Evolutionary conservation across 1,140 invertebrate species (phyloP).

Genomic region (Musca vetustissima): DNA sequence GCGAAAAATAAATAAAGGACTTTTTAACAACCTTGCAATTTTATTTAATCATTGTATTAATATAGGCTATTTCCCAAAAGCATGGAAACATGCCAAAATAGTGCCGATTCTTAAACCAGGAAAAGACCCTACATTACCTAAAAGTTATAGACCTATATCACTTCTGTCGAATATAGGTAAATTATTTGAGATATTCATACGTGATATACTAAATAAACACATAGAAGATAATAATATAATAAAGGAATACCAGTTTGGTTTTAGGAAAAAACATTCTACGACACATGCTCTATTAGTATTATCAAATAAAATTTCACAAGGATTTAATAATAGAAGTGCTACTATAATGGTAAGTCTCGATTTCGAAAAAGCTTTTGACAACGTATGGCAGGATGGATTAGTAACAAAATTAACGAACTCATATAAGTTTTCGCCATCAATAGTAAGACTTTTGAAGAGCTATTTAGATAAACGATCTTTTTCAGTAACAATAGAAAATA

Average conservation of each 20-base stretch:
- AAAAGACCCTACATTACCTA: slow-evolving; percentile 28
- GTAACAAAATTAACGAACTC: not conserved
- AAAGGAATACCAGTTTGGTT: slow-evolving; percentile 4
- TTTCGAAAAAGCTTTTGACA: slow-evolving; percentile 14
- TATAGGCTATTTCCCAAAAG: slow-evolving; percentile 30
- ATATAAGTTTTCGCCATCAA: not conserved
- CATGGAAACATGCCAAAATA: slow-evolving; percentile 33
- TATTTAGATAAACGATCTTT: not conserved
- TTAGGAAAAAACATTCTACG: not conserved
- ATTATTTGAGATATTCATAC: too few species aligned
- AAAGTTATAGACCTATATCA: slow-evolving; percentile 36
- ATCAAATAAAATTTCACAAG: not conserved
- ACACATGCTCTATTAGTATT: not conserved
- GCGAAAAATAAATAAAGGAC: not conserved
- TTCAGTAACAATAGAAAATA: not conserved
- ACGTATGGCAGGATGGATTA: not conserved
- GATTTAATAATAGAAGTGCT: not conserved
- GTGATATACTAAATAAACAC: not conserved
- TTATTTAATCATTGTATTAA: slow-evolving; percentile 28
- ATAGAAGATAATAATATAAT: not conserved
- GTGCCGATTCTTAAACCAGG: slow-evolving; percentile 33
- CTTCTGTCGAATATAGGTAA: not conserved
- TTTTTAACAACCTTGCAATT: not conserved
- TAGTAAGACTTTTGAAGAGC: not conserved
- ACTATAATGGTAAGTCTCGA: not conserved